Evolutionary conservation across 2,113 vertebrate species (phyloP), one percentile per base, ranked within the genome.

Genomic region (Rhabdomys dilectus): DNA sequence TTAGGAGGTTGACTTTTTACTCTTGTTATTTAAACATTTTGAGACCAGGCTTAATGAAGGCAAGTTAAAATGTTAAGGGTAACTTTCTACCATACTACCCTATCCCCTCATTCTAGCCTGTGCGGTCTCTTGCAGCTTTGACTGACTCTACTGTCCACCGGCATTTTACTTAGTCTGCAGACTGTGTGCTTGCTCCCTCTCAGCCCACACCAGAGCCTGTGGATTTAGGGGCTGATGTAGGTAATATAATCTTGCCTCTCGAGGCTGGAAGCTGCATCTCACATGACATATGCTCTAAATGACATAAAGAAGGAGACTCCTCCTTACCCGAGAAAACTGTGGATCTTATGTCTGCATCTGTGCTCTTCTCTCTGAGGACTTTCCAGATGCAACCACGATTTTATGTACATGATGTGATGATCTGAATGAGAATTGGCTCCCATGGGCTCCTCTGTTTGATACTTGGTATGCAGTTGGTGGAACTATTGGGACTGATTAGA

Each of bases 361-460:
- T n/a, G 64, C 76, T 96, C 45, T 91, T 95, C n/a, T 92, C 62
- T 89, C 80, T 88, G 64, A 91, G 36, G 66, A 89, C 88, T 92
- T 84, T 96, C 77, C 78, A 81, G 75, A 89, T 15, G 64, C 87
- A 95, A 88, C 64, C 58, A 81, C 58, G 87, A 94, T 73, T 97
- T 85, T 94, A 31, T 85, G 62, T 45, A 88, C 89, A 82, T 31
- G 6, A 19, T 36, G 17, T 36, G 51, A 4, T 56, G 9, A 34
- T 56, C 56, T 80, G 77, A 22, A 56, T 36, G 77, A 80, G 51
- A 80, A 22, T 26, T 36, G 34, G 17, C 17, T 36, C 77, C 77
- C 34, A 36, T 12, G 1, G 34, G 77, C 77, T 80, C 51, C 34
- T 56, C 36, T 24, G 34, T 80, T 7, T 56, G 53, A 24, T 81